Evolutionary conservation across 1,140 invertebrate genomes (phyloP), one percentile per base, ranked within the genome.

Genomic region (Batillaria attramentaria): DNA sequence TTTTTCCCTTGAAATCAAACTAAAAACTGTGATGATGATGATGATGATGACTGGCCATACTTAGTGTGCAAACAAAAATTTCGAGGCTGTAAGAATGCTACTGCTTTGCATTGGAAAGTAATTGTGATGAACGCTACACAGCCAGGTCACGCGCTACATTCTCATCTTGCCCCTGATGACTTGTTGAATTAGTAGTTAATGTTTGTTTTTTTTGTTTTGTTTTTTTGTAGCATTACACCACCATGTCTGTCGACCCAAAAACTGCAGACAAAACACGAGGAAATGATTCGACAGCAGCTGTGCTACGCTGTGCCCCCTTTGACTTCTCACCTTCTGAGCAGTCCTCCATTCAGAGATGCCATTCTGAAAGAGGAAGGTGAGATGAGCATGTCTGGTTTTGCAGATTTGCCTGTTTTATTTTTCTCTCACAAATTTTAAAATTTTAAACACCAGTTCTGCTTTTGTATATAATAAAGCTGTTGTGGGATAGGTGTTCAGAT

Each of bases 281-380:
- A 80, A 33, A 85, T 87, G 31, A 84, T 88, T 28, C 18, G 77
- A 24, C 77, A 81, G 35, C 77, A 79, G 39, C 50, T 88, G 62
- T 54, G 83, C 16, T 85, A 83, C 78, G 85, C 83, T 16, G 77
- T 79, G 18, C 80, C 84, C 35, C 81, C 86, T 13, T 41, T 88
- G 37, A n/a, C 85, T 2, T 75, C 69, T 13, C 65, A 68, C 42
- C 73, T 88, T 8, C 69, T 88, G 31, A 57, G 37, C 16, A 86
- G 82, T 75, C 77, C 70, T 2, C 54, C 69, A 6, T 87, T 86
- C 65, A 69, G 77, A 18, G 24, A 28, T 54, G 57, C 35, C 39
- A 18, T 75, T 10, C 54, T 60, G 20, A 31, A 33, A 13, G 3
- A 31, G 10, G 33, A 20, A 74, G 72, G 72, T 74, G 13, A 41